Evolutionary conservation across 2,113 vertebrate species (phyloP).

Genomic region (Toxotes chatareus): DNA sequence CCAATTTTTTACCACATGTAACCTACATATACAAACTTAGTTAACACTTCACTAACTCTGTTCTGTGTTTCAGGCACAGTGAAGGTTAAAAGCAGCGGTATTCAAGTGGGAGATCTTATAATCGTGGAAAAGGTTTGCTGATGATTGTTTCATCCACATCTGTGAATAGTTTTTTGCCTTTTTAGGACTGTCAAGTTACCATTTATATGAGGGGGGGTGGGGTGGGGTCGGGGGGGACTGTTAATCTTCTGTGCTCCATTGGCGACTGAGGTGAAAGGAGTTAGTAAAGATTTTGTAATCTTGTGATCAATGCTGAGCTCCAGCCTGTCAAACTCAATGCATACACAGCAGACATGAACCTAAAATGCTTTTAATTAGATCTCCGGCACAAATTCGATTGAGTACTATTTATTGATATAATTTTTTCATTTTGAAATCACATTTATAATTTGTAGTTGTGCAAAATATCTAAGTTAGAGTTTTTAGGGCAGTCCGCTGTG

Average conservation of each 20-base stretch:
- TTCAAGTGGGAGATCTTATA: conserved; percentile 98
- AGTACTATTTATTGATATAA: conserved; percentile 27
- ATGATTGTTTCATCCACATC: conserved; percentile 60
- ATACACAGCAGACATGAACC: conserved; percentile 17
- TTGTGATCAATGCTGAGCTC: conserved; percentile 74
- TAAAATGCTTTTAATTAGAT: conserved; percentile 65
- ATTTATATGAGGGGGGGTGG: conserved; percentile 59
- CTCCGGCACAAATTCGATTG: conserved; percentile 56
- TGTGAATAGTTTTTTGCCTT: conserved; percentile 62
- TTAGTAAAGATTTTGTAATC: conserved; percentile 82
- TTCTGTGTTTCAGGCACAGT: conserved; percentile 88
- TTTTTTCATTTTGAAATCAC: background rate
- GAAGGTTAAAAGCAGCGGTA: conserved; percentile 96
- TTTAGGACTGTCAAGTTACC: conserved; percentile 53
- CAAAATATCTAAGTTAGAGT: conserved; percentile 20
- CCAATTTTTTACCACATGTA: background rate
- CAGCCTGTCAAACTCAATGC: conserved; percentile 64
- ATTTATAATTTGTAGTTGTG: conserved; percentile 21
- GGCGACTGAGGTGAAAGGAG: conserved; percentile 70
- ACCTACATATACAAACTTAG: background rate
- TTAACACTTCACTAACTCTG: conserved; percentile 10
- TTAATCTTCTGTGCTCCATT: conserved; percentile 64
- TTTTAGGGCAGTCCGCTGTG: conserved; percentile 6
- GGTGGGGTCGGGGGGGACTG: conserved; percentile 13
- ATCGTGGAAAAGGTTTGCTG: conserved; percentile 96